Evolutionary conservation across 2,797 vertebrate species (phyloP).

Genomic region (Sebastes wilsoni): DNA sequence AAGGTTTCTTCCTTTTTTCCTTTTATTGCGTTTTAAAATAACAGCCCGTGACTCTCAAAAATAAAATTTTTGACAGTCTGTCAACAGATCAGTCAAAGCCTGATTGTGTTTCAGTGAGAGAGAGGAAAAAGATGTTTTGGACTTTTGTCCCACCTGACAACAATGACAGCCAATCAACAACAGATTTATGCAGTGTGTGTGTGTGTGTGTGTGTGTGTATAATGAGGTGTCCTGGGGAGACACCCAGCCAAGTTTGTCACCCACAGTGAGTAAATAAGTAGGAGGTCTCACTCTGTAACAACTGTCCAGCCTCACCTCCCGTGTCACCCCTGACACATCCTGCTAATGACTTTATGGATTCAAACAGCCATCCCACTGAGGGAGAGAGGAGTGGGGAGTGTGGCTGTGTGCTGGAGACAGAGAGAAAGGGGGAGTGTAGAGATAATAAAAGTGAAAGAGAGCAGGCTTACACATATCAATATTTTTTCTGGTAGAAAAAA

Average conservation of each 20-base stretch:
- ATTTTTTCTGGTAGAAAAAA: not conserved
- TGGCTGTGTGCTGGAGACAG: not conserved
- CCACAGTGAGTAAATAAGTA: slow-evolving; percentile 51
- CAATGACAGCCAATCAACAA: slow-evolving; percentile 31
- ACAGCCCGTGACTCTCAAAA: not conserved
- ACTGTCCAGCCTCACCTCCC: slow-evolving; percentile 7
- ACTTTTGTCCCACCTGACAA: slow-evolving; percentile 15
- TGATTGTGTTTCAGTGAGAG: not conserved
- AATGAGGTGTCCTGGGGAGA: slow-evolving; percentile 33
- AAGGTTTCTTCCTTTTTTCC: not conserved
- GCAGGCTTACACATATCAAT: not conserved
- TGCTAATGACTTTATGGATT: slow-evolving; percentile 64
- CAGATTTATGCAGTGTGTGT: slow-evolving; percentile 35
- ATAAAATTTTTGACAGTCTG: not conserved
- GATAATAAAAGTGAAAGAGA: not conserved
- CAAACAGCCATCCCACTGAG: slow-evolving; percentile 13
- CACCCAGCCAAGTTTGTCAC: slow-evolving; percentile 35
- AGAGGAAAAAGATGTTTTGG: not conserved
- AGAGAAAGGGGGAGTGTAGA: not conserved
- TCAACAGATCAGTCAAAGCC: not conserved
- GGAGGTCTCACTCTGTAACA: slow-evolving; percentile 47
- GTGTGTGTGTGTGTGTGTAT: slow-evolving; percentile 21
- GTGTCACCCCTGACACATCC: slow-evolving; percentile 37
- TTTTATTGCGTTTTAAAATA: not conserved
- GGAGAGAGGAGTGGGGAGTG: not conserved